These are phyloP conservation scores for Macaria liturata DNA, from an alignment of 2,888 invertebrate genomes.

Conservation along the genomic window DNA sequence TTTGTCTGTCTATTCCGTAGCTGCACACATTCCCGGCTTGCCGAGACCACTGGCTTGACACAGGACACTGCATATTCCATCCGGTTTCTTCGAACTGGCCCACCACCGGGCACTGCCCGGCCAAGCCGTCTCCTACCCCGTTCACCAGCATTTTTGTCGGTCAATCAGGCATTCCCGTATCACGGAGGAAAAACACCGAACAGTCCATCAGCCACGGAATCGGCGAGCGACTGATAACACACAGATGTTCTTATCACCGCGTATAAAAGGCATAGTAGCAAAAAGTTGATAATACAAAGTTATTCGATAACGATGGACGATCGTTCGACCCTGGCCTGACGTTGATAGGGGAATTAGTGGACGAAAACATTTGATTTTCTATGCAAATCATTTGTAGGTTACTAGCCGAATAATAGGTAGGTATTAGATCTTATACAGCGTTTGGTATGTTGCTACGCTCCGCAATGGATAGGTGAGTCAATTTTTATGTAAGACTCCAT, in stretches of 20 bases:
- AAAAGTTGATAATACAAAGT: constrained; percentile 69
- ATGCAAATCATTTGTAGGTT: too few relatives aligned
- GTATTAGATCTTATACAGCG: too few relatives aligned
- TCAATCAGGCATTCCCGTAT: constrained; percentile 37
- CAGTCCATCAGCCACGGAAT: constrained; percentile 76
- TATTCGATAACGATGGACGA: constrained; percentile 57
- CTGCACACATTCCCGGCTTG: constrained; percentile 49
- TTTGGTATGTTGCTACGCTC: too few relatives aligned
- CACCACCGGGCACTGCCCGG: constrained; percentile 57
- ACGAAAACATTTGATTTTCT: too few relatives aligned
- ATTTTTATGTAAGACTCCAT: too few relatives aligned
- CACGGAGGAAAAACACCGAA: constrained; percentile 42
- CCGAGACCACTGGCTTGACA: constrained; percentile 58
- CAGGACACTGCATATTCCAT: constrained; percentile 66
- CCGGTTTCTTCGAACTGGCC: constrained; percentile 54
- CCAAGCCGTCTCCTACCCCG: constrained; percentile 46
- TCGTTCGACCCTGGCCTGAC: constrained; percentile 44
- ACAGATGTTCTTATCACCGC: constrained; percentile 73
- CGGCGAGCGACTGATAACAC: constrained; percentile 74
- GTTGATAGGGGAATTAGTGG: constrained; percentile 20
- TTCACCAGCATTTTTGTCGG: constrained; percentile 61
- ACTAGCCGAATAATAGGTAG: too few relatives aligned
- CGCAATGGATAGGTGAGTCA: too few relatives aligned
- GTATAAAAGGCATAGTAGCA: constrained; percentile 69
- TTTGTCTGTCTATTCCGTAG: constrained; percentile 50